Percentiles rank a stretch among this genome's conserved stretches.
These are phyloP conservation scores for Opisthograptis luteolata DNA, from an alignment of 2,888 invertebrate genomes.

Conservation along the genomic window DNA sequence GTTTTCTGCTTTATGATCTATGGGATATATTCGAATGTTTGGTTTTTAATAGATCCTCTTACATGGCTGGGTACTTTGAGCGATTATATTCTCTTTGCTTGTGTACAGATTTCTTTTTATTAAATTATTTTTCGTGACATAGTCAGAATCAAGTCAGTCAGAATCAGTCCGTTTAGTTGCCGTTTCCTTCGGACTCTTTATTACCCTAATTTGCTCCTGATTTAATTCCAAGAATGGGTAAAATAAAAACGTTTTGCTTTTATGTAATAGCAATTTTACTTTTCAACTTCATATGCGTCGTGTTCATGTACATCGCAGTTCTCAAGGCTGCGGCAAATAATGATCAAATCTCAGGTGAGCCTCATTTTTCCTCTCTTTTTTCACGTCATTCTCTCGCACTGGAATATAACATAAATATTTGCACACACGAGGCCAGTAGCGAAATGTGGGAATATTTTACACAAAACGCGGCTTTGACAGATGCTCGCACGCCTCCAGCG, in stretches of 20 bases:
- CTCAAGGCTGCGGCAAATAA: neutral
- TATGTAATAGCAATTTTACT: neutral
- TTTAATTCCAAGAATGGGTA: too few relatives aligned
- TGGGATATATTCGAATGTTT: too few relatives aligned
- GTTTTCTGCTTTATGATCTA: too few relatives aligned
- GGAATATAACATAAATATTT: constrained; percentile 3
- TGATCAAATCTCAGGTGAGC: neutral
- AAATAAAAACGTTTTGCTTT: neutral
- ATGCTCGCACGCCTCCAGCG: constrained; percentile 15
- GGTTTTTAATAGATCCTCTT: too few relatives aligned
- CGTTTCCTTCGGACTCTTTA: too few relatives aligned
- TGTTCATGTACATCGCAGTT: neutral
- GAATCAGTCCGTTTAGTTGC: too few relatives aligned
- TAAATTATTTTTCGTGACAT: too few relatives aligned
- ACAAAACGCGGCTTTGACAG: constrained; percentile 28
- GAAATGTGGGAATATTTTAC: constrained; percentile 24
- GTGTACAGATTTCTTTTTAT: too few relatives aligned
- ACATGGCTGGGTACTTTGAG: too few relatives aligned
- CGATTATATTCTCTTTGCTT: too few relatives aligned
- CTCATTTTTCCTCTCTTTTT: neutral
- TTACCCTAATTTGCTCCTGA: too few relatives aligned
- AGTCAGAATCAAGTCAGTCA: too few relatives aligned
- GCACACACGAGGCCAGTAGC: constrained; percentile 2
- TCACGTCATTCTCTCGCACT: neutral
- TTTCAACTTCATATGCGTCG: neutral